Conservation (phyloP, 1,140 invertebrate genomes). For the Doryteuthis pealeii region DNA sequence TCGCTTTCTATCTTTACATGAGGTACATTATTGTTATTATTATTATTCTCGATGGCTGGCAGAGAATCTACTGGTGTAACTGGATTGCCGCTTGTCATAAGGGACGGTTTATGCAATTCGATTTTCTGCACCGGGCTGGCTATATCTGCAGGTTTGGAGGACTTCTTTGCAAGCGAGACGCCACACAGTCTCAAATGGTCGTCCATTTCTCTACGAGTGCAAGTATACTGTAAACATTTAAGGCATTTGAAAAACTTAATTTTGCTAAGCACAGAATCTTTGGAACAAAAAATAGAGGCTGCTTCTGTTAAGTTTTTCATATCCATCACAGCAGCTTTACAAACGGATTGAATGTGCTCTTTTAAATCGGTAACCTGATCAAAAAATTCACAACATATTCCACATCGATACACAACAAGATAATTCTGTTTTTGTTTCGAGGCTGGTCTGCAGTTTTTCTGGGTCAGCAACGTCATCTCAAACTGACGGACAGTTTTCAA, state of each 20-base stretch:
- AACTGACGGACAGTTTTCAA: neutral
- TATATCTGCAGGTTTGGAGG: neutral
- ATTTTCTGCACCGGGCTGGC: neutral
- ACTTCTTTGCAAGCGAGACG: neutral
- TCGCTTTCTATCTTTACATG: neutral
- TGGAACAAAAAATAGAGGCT: neutral
- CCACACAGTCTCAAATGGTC: conserved; percentile 11
- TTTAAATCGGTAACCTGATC: conserved; percentile 3
- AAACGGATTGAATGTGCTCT: neutral
- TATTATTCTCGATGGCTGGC: neutral
- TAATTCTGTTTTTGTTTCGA: neutral
- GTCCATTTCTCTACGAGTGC: conserved; percentile 9
- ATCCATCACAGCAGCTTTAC: neutral
- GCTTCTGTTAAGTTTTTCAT: neutral
- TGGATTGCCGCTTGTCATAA: neutral
- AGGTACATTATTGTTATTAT: neutral
- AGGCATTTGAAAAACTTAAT: conserved; percentile 12
- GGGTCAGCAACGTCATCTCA: neutral
- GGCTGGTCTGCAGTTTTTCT: neutral
- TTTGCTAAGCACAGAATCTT: neutral
- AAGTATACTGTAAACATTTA: conserved; percentile 8
- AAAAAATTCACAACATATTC: conserved; percentile 15
- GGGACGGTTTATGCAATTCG: neutral
- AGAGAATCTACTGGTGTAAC: neutral
- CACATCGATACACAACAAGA: conserved; percentile 7